Percentiles rank a stretch among this genome's conserved stretches.
These are phyloP conservation scores for Frankliniella intonsa DNA, from an alignment of 2,888 invertebrate species.

Conservation along the genomic window DNA sequence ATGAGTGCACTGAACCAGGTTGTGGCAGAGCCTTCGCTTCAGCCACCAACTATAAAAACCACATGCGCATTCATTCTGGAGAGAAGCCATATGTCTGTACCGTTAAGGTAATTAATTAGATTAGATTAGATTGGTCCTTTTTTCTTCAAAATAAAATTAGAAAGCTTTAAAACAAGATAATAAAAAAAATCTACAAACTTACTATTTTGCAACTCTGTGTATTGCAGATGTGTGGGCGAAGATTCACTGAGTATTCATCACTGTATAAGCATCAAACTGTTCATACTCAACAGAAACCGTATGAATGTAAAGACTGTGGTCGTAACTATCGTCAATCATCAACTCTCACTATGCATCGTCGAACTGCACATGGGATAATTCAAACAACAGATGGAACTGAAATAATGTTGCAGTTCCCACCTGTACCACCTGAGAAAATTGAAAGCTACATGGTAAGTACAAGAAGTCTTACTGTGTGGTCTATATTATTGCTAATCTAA, in stretches of 20 bases:
- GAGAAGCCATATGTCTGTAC: constrained; percentile 63
- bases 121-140: constrained; percentile 21
- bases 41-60: constrained; percentile 65
- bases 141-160: constrained; percentile 28
- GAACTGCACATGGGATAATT: constrained; percentile 52
- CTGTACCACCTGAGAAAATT: background rate
- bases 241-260: constrained; percentile 66
- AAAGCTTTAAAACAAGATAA: background rate
- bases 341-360: constrained; percentile 58
- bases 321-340: constrained; percentile 58
- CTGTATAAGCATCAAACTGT: constrained; percentile 62
- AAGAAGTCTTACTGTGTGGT: background rate
- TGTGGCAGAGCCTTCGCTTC: constrained; percentile 63
- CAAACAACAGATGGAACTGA: background rate
- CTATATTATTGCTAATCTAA: background rate
- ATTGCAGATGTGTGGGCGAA: constrained; percentile 55
- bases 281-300: constrained; percentile 57
- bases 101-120: constrained; percentile 45
- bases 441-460: background rate
- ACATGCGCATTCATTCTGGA: constrained; percentile 62
- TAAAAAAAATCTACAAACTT: background rate
- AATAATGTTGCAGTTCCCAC: background rate
- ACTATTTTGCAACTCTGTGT: constrained; percentile 27
- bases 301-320: constrained; percentile 55
- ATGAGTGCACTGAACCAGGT: constrained; percentile 54